Base-by-base conservation (phyloP, 2,113 vertebrate species). In the Leptobrachium leishanense region DNA sequence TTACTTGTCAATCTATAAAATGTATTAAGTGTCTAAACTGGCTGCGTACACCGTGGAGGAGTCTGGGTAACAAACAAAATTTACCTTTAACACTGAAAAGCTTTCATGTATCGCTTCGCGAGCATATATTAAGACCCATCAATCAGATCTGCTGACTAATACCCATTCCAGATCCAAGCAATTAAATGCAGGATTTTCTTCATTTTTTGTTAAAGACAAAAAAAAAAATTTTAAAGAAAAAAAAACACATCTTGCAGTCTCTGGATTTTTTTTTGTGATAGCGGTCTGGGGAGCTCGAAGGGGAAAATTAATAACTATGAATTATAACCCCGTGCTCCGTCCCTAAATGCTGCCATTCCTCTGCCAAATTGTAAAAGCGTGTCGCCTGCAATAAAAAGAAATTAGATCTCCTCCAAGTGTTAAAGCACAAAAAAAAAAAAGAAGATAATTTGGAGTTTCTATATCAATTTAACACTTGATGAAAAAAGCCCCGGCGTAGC, bases 341-440 rank as follows among this genome's bases (percentile, higher is more conserved):
- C 66, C 15, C 42, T 46, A 77, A 77, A 57, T 44, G 55, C 3
- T 31, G 20, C 10, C 66, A 9, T 59, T 62, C 44, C 57, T 4
- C 5, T 69, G 66, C 54, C 75, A 77, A 77, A 46, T 59, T 77
- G 4, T 57, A 57, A 77, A 31, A 54, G 46, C 74, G 12, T 44
- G 9, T 46, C 20, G 20, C 63, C 43, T 12, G 39, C 6, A 69
- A 7, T 13, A 31, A 77, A 62, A 20, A 4, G 2, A 69, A 62
- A 42, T 7, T 42, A 62, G 40, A 40, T 39, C 39, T 69, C 54
- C 5, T 31, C 2, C 40, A 54, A 65, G 15, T 39, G 46, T 50
- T 10, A 10, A 68, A 8, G n/a, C 43, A 42, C 41, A 43, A 55
- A 54, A 15, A 59, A 15, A 59, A 4, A 2, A 15, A 59, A 54